These are phyloP conservation scores for Ametastegia equiseti DNA, from an alignment of 2,888 invertebrate genomes.

Conservation along the genomic window DNA sequence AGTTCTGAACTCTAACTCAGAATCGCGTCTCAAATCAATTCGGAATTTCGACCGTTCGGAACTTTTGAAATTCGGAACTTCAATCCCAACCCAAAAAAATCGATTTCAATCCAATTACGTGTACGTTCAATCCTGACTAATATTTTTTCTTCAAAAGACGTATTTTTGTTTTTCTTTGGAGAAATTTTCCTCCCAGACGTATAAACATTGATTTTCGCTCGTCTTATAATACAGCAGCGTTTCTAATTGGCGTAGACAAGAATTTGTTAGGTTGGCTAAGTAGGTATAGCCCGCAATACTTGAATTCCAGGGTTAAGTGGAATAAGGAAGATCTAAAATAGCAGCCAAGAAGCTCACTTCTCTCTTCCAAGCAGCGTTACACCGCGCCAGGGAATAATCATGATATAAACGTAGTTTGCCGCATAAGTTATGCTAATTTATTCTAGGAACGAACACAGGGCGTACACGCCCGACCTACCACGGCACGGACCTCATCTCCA, in stretches of 20 bases:
- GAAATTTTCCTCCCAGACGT: not conserved
- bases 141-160: no score
- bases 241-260: not conserved
- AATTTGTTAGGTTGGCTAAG: not conserved
- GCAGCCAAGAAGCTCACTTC: not conserved
- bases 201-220: not conserved
- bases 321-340: not conserved
- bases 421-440: constrained; percentile 66
- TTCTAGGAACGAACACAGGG: constrained; percentile 58
- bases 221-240: not conserved
- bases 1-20: no score
- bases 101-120: no score
- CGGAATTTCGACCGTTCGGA: no score
- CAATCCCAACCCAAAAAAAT: no score
- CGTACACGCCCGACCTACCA: constrained; percentile 58
- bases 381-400: constrained; percentile 26
- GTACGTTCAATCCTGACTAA: no score
- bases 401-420: constrained; percentile 28
- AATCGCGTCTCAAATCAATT: no score
- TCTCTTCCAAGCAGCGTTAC: not conserved
- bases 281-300: not conserved
- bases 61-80: no score
- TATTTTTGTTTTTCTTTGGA: no score
- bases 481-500: constrained; percentile 51
- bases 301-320: not conserved